A percentile compares a stretch with the other conserved stretches of the same genome.
These are phyloP conservation scores for Rostratula benghalensis DNA, from an alignment of 2,113 vertebrate genomes.

Conservation along the genomic window DNA sequence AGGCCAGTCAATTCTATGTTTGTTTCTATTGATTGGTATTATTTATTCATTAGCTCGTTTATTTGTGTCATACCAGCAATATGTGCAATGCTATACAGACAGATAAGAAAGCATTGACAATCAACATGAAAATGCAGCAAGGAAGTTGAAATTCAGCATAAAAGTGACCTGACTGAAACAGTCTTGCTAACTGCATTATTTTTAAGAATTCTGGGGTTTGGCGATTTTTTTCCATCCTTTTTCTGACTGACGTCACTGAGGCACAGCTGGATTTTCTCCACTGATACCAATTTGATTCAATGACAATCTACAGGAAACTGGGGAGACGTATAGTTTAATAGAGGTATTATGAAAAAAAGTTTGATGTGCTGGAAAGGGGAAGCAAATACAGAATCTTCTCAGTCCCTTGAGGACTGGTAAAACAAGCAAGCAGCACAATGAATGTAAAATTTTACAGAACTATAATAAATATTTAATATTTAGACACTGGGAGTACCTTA, in stretches of 20 bases:
- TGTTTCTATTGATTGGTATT: slow-evolving; percentile 51
- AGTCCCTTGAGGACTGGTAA: background rate
- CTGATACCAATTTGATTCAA: background rate
- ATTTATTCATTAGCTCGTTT: slow-evolving; percentile 60
- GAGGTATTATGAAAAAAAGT: background rate
- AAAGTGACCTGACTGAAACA: background rate
- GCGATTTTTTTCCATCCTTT: background rate
- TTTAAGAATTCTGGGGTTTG: background rate
- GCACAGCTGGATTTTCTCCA: background rate
- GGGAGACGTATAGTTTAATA: background rate
- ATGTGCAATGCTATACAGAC: background rate
- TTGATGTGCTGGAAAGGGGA: background rate
- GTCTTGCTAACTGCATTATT: background rate
- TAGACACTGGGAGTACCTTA: background rate
- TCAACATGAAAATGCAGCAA: background rate
- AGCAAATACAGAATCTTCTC: background rate
- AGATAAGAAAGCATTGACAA: background rate
- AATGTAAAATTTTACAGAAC: background rate
- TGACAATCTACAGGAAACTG: background rate
- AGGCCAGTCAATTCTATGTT: background rate
- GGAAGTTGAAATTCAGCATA: background rate
- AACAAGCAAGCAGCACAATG: background rate
- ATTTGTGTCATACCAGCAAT: background rate
- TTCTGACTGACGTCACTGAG: background rate
- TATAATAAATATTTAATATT: background rate